Base-by-base conservation (phyloP, 2,888 invertebrate genomes). In the Standfussiana lucernea region DNA sequence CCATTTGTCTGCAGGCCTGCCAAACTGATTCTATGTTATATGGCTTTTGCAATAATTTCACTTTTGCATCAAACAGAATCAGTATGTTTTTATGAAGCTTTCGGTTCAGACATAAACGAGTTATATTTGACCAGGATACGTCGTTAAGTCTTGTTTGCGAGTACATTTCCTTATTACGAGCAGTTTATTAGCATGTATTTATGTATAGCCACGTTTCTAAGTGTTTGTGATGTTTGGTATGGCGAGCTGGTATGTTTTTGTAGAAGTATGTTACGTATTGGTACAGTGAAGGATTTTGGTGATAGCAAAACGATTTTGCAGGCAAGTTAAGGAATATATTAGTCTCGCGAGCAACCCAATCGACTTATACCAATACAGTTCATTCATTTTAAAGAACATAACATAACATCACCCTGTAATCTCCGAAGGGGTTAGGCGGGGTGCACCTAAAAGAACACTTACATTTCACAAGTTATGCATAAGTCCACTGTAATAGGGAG, bases 171-270 rank as follows among this genome's bases (percentile, higher is more conserved):
- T 59, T 59, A 59, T 40, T 77, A 77, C 45, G 53, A 8, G n/a
- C 24, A 69, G 66, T 65, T 65, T 78, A 81, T 81, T 78, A 81
- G 64, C n/a, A 78, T 64, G 42, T 69, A 53, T 83, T 81, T 83
- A 81, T 81, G 80, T 71, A 59, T 50, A 37, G 1, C 42, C 80
- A 81, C 80, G 80, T 72, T 62, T 53, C 59, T 32, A 42, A 28
- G 24, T 32, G 42, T 50, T 6, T 21, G 28, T 10, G 28, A 11
- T n/a, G 50, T 47, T 77, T 42, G n/a, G 21, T 79, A 50, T 28
- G 28, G 18, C 24, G 3, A 79, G 56, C 13, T 24, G 8, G n/a
- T 59, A 13, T 40, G 24, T 77, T 61, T 75, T 76, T 45, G 35
- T 42, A 1, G 67, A 66, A 10, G 1, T 8, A 15, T 45, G 42